Conservation (phyloP, 1,140 invertebrate species). For the Babylonia areolata region DNA sequence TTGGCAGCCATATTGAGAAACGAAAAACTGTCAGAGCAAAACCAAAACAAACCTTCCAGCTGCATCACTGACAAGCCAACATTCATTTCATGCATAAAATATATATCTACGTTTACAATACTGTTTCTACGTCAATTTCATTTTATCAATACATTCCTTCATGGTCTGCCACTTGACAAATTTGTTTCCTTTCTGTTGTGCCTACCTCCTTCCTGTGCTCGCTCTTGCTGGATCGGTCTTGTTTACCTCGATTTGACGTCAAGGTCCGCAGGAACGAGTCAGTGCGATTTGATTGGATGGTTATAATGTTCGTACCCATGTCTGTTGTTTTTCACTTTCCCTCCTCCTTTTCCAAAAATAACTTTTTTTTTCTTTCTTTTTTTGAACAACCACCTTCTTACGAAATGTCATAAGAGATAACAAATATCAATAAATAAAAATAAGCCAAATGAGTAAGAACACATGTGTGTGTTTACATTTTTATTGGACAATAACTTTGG, state of each 20-base stretch:
- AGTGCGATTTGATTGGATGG: not conserved
- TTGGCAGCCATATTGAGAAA: not conserved
- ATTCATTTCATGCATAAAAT: not conserved
- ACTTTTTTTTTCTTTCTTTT: too few species aligned
- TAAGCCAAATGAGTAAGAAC: too few species aligned
- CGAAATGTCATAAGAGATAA: too few species aligned
- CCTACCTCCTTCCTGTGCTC: not conserved
- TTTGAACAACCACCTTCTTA: too few species aligned
- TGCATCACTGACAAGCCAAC: not conserved
- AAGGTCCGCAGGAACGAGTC: not conserved
- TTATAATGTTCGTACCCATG: too few species aligned
- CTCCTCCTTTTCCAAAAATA: too few species aligned
- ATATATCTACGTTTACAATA: not conserved
- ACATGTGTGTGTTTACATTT: too few species aligned
- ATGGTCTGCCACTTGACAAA: not conserved
- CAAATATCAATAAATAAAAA: too few species aligned
- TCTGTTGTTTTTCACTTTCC: too few species aligned
- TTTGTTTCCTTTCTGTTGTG: too few species aligned
- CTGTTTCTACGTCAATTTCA: not conserved
- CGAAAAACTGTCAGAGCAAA: not conserved
- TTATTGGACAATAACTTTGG: too few species aligned
- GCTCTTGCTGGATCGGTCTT: not conserved
- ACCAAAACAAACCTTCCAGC: constrained; percentile 6
- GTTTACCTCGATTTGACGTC: not conserved
- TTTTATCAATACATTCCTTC: not conserved